phyloP scores from a whole-genome alignment of 1,140 invertebrate genomes.

The Sarcophaga bullata region DNA sequence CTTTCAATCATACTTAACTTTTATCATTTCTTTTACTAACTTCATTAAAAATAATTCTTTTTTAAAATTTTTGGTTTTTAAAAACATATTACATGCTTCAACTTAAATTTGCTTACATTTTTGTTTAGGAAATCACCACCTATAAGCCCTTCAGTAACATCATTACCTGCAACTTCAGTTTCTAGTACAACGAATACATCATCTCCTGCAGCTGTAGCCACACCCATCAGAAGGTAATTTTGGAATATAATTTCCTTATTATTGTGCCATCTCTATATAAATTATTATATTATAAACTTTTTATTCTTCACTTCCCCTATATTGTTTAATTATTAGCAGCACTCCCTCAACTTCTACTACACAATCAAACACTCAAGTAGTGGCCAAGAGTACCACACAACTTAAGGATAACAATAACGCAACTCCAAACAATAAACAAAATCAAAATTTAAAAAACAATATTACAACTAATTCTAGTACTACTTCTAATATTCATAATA shows the following conservation, averaged over 20 bases:
- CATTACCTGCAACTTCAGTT: slow-evolving; percentile 47
- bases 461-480: slow-evolving; percentile 60
- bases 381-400: slow-evolving; percentile 56
- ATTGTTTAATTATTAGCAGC: slow-evolving; percentile 5
- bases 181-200: slow-evolving; percentile 50
- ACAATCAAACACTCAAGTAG: slow-evolving; percentile 47
- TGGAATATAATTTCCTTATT: neutral
- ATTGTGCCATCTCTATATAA: slow-evolving; percentile 10
- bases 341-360: slow-evolving; percentile 23
- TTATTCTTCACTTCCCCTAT: slow-evolving; percentile 20
- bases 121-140: slow-evolving; percentile 40
- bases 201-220: slow-evolving; percentile 50
- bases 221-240: slow-evolving; percentile 48
- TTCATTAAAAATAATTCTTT: neutral
- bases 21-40: neutral
- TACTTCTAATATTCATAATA: slow-evolving; percentile 45
- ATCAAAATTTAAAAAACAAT: slow-evolving; percentile 16
- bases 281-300: slow-evolving; percentile 28
- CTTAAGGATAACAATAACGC: slow-evolving; percentile 42
- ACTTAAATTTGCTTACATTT: neutral
- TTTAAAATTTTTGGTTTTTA: neutral
- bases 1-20: neutral
- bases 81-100: neutral
- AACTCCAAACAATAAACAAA: slow-evolving; percentile 33
- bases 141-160: slow-evolving; percentile 48